phyloP scores from a whole-genome alignment of 1,140 invertebrate genomes.

The Drosophila pruinosa region DNA sequence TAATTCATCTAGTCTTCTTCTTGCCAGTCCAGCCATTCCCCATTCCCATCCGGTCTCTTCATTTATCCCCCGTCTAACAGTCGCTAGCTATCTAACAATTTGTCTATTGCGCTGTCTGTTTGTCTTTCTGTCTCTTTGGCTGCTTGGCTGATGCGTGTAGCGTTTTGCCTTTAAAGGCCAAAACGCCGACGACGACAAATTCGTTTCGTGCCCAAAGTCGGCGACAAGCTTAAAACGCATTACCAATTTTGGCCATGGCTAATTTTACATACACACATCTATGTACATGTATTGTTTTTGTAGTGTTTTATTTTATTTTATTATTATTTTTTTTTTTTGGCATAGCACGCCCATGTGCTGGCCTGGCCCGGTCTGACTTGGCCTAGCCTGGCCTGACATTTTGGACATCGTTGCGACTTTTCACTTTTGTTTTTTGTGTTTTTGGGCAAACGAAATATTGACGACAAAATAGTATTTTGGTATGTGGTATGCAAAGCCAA shows the following conservation, averaged over 20 bases:
- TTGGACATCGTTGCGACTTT: slow-evolving; percentile 14
- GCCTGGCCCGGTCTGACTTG: too few species aligned
- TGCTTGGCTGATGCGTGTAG: slow-evolving; percentile 36
- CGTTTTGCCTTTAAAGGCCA: slow-evolving; percentile 56
- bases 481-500: not conserved
- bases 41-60: not conserved
- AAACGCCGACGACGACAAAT: slow-evolving; percentile 64
- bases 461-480: not conserved
- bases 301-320: not conserved
- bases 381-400: too few species aligned
- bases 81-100: not conserved
- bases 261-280: slow-evolving; percentile 54
- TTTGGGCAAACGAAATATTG: slow-evolving; percentile 15
- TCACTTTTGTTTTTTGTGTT: slow-evolving; percentile 13
- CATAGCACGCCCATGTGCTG: not conserved
- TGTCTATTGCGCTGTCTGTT: slow-evolving; percentile 11
- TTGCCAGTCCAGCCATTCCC: too few species aligned
- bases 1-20: not conserved
- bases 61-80: slow-evolving; percentile 20
- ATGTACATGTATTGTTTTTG: slow-evolving; percentile 1
- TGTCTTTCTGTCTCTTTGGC: slow-evolving; percentile 7
- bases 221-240: slow-evolving; percentile 71
- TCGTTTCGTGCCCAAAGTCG: slow-evolving; percentile 69
- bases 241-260: slow-evolving; percentile 73
- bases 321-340: not conserved